A percentile compares a stretch with the other conserved stretches of the same genome.
phyloP scores from a whole-genome alignment of 2,888 invertebrate genomes.

The Polyommatus icarus region DNA sequence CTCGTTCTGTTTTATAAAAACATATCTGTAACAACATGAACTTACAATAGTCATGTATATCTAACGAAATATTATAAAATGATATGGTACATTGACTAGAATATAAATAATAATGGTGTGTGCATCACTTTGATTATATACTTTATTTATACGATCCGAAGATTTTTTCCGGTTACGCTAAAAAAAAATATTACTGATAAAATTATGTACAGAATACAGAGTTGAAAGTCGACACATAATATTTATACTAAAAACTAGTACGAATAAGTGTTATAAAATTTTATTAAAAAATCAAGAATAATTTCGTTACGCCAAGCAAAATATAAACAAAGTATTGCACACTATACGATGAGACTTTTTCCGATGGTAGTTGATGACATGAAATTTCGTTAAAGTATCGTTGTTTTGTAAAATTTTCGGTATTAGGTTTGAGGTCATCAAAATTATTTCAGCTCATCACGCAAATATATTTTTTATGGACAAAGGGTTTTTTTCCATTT shows the following conservation, averaged over 20 bases:
- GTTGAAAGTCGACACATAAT: not conserved
- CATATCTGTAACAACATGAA: conserved; percentile 77
- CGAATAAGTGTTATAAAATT: not conserved
- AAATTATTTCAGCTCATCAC: not conserved
- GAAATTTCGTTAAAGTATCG: not conserved
- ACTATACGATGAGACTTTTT: conserved; percentile 10
- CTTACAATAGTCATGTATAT: conserved; percentile 58
- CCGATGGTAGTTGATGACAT: conserved; percentile 18
- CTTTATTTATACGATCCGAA: not conserved
- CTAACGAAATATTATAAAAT: conserved; percentile 72
- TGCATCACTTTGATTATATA: conserved; percentile 29
- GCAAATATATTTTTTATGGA: not conserved
- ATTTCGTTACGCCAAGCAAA: not conserved
- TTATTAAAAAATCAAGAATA: not conserved
- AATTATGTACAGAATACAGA: not conserved
- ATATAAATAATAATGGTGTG: conserved; percentile 47
- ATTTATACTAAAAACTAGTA: not conserved
- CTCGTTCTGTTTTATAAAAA: conserved; percentile 76
- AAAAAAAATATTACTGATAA: not conserved
- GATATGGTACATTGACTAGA: conserved; percentile 79
- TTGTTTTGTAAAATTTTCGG: not conserved
- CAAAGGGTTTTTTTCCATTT: not conserved
- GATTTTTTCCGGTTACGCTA: not conserved
- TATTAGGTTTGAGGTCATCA: not conserved
- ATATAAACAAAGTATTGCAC: conserved; percentile 15